Conservation (phyloP, 2,888 invertebrate species). For the Pharmacophagus antenor region DNA sequence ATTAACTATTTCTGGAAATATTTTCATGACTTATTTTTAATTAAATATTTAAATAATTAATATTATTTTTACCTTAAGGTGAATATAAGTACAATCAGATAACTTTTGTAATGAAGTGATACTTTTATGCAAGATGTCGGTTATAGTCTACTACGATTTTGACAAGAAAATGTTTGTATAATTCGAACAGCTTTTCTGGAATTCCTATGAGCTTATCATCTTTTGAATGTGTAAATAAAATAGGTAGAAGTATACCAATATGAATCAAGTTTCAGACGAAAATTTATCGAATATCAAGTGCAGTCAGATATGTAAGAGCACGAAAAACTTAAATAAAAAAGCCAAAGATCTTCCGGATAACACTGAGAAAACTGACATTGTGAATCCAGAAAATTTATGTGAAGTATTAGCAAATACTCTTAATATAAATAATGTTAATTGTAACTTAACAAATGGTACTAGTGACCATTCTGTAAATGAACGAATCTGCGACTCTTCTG, state of each 20-base stretch:
- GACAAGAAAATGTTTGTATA: conserved; percentile 71
- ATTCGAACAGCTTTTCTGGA: conserved; percentile 54
- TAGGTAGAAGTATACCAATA: conserved; percentile 65
- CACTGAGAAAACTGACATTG: conserved; percentile 60
- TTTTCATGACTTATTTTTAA: conserved; percentile 54
- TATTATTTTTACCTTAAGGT: conserved; percentile 42
- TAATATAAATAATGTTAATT: conserved; percentile 68
- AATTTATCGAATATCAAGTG: conserved; percentile 68
- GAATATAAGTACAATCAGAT: conserved; percentile 46
- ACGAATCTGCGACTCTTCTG: conserved; percentile 47
- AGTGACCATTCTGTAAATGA: conserved; percentile 62
- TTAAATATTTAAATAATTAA: conserved; percentile 45
- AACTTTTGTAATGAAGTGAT: conserved; percentile 51
- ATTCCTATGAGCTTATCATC: conserved; percentile 59
- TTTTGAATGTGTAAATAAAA: conserved; percentile 71
- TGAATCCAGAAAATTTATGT: conserved; percentile 63
- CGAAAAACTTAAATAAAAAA: conserved; percentile 73
- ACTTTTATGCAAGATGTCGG: conserved; percentile 73
- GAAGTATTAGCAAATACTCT: conserved; percentile 68
- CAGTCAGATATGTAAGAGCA: conserved; percentile 64
- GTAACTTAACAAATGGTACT: conserved; percentile 72
- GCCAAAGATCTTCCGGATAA: conserved; percentile 73
- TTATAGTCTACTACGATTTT: conserved; percentile 72
- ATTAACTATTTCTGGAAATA: conserved; percentile 54
- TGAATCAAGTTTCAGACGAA: conserved; percentile 70